These are phyloP conservation scores for Phyllostomus discolor DNA, from an alignment of 2,113 vertebrate genomes.

Conservation along the genomic window DNA sequence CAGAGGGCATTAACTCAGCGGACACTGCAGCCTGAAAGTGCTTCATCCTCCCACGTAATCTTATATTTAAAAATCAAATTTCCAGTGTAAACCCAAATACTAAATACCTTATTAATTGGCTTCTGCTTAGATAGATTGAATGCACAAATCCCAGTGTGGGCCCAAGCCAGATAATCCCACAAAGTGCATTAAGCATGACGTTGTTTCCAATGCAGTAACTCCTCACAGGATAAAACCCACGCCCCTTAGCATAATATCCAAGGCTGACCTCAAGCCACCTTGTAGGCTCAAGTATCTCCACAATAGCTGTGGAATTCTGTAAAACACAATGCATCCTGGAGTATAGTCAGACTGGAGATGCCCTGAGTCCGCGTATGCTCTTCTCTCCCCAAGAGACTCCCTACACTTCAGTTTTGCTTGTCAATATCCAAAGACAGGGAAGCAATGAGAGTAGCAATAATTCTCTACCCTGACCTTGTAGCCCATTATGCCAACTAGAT, in stretches of 20 bases:
- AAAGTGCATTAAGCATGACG: conserved; percentile 18
- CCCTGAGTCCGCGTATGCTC: not conserved
- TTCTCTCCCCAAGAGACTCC: not conserved
- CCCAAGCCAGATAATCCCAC: conserved; percentile 43
- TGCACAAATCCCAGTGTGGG: not conserved
- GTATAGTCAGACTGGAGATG: not conserved
- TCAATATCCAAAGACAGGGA: not conserved
- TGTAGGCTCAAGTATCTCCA: not conserved
- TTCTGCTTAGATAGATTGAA: conserved; percentile 35
- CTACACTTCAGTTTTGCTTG: not conserved
- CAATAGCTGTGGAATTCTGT: not conserved
- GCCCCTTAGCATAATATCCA: not conserved
- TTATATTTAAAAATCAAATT: conserved; percentile 47
- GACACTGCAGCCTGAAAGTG: not conserved
- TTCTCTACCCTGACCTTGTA: not conserved
- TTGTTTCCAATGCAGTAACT: conserved; percentile 1
- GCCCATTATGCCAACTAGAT: too few relatives aligned
- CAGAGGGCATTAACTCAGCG: not conserved
- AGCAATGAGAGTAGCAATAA: not conserved
- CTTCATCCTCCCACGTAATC: not conserved
- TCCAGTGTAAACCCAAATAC: conserved; percentile 25
- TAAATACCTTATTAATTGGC: conserved; percentile 30
- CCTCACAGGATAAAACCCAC: not conserved
- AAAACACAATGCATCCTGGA: not conserved
- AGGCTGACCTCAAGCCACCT: not conserved